Base-by-base conservation (phyloP, 1,140 invertebrate genomes). In the Rhagoletis pomonella region DNA sequence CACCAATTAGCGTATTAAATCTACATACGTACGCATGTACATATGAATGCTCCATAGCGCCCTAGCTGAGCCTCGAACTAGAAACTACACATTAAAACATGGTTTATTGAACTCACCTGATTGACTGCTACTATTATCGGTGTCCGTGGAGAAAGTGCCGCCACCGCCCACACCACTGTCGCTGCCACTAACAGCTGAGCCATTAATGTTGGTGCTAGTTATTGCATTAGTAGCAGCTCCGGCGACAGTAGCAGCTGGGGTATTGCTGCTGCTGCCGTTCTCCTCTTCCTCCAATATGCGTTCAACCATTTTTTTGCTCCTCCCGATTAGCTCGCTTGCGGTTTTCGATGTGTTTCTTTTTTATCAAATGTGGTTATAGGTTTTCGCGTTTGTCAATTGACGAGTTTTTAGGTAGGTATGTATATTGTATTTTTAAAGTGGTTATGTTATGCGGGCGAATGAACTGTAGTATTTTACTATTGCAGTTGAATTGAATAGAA, bases 231-330 rank as follows among this genome's bases (percentile, higher is more conserved):
- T 44, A 2, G 47, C 73, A 81, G 29, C 29, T 29, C n/a, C 42
- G 47, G 47, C 73, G 50, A 65, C 77, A 88, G 86, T 89, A 84
- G 81, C 87, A 44, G 87, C 87, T 62, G 88, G 90, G 88, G 90
- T 88, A 89, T 88, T 88, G 89, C 89, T 89, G 88, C 87, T 87
- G 89, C 89, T 89, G 88, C 87, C 86, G 88, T 90, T 90, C 87
- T 89, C 88, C 90, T 90, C 90, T 77, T 88, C 87, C 86, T 92
- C 91, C 86, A 90, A 88, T 88, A 90, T 90, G 85, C 89, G 91
- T 88, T 92, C 91, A 86, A 92, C 91, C 91, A 92, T 92, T 64
- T 73, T 87, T 69, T 59, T 39, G 59, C 50, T 29, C 29, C 29
- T 29, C 81, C 10, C 86, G n/a, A 62, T 65, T 87, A 4, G 4